These are phyloP conservation scores for Cartodere bifasciata DNA, from an alignment of 2,888 invertebrate species.

Conservation along the genomic window DNA sequence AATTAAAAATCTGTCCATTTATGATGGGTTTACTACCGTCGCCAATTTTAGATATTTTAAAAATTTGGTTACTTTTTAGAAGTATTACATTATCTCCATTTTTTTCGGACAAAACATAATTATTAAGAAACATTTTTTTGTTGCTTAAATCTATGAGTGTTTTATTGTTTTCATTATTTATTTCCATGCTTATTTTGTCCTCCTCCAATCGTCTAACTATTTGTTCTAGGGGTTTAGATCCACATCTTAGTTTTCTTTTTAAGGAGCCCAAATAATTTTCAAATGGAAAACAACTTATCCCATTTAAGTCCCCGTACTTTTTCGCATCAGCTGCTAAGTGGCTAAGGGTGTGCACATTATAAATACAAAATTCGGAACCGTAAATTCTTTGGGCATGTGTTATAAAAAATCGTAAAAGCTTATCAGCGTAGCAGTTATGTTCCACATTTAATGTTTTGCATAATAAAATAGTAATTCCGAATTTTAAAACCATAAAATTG, in stretches of 20 bases:
- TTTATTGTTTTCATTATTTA: constrained; percentile 3
- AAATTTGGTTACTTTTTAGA: constrained; percentile 5
- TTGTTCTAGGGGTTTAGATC: constrained; percentile 4
- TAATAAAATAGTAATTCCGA: constrained; percentile 11
- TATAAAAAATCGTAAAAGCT: constrained; percentile 12
- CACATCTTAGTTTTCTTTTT: not conserved
- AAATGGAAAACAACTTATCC: constrained; percentile 15
- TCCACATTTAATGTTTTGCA: constrained; percentile 1
- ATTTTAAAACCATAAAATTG: constrained; percentile 15
- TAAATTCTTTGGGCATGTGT: constrained; percentile 12
- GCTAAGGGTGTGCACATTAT: constrained; percentile 15
- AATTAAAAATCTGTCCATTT: constrained; percentile 1
- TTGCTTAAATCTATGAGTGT: not conserved
- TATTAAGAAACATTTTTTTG: constrained; percentile 2
- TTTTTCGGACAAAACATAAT: constrained; percentile 1
- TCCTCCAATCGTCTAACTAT: constrained; percentile 9
- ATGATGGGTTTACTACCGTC: too few relatives aligned
- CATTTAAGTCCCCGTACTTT: constrained; percentile 13
- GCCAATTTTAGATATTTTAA: constrained; percentile 3
- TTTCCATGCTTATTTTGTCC: constrained; percentile 1
- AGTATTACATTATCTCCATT: constrained; percentile 5
- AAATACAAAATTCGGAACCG: constrained; percentile 14
- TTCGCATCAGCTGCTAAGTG: constrained; percentile 15
- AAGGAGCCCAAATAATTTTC: constrained; percentile 13
- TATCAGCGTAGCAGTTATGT: not conserved